Evolutionary conservation across 2,888 invertebrate species (phyloP).

Genomic region (Cephus pulcher): DNA sequence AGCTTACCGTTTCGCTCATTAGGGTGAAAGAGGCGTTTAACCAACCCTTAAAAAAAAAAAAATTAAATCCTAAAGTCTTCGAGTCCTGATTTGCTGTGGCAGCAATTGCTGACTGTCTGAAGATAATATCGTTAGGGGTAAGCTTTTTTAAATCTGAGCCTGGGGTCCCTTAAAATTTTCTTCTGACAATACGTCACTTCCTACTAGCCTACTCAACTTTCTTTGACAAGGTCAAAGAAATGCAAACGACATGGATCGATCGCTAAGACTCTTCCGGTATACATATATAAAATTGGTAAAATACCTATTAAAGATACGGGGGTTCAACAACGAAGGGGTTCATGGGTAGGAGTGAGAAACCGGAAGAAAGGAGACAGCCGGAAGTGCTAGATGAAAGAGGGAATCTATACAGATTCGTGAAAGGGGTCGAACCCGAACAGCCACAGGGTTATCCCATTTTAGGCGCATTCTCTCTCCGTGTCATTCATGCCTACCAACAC

Average conservation of each 20-base stretch:
- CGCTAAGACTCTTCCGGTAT: too few relatives aligned
- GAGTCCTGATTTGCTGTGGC: too few relatives aligned
- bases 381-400: not conserved
- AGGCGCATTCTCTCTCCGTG: conserved; percentile 35
- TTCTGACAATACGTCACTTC: too few relatives aligned
- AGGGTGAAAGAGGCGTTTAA: not conserved
- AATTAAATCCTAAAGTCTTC: not conserved
- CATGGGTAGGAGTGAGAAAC: not conserved
- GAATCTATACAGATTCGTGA: conserved; percentile 13
- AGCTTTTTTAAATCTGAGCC: too few relatives aligned
- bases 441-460: conserved; percentile 30
- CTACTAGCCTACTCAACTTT: too few relatives aligned
- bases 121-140: too few relatives aligned
- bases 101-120: too few relatives aligned
- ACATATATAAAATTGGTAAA: too few relatives aligned
- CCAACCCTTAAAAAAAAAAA: not conserved
- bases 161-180: too few relatives aligned
- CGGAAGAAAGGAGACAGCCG: not conserved
- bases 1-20: not conserved
- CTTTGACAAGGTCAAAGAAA: too few relatives aligned
- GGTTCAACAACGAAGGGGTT: not conserved
- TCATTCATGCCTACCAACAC: conserved; percentile 22
- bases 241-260: too few relatives aligned
- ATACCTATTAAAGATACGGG: too few relatives aligned
- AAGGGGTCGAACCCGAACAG: conserved; percentile 25